Evolutionary conservation across 2,113 vertebrate genomes (phyloP), one percentile per base, ranked within the genome.

Genomic region (Piprites chloris): DNA sequence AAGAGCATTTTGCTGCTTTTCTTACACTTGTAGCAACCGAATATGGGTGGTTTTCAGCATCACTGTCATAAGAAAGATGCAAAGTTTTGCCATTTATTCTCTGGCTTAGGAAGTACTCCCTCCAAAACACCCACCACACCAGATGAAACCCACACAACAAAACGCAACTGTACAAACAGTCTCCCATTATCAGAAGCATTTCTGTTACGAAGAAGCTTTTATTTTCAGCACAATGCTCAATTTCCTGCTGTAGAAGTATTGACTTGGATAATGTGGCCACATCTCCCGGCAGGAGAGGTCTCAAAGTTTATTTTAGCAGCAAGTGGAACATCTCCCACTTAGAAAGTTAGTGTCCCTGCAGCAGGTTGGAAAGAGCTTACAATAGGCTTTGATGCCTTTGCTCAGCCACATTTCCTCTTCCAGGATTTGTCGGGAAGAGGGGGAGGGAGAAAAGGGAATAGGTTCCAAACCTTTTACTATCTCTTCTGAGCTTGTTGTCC

Each of bases 401-500:
- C 97, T 98, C 96, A 98, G 92, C 85, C 97, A 90, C 94, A 96
- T 97, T 98, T 98, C 98, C 98, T 98, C 97, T 97, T 98, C 97
- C 96, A 93, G 95, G 94, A 96, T 97, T 97, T 98, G 96, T 86
- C 91, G 78, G 92, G 94, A 97, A 97, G 81, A 76, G 89, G 93
- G 95, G 96, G 96, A 98, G 98, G 94, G 83, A 42, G 52, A 63
- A 77, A 71, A 95, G 14, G 72, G 76, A 95, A 92, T 30, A 81
- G 68, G 80, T 89, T 93, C 89, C 91, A 78, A 98, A 94, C 89
- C 96, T 88, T 97, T 97, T 90, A 85, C 97, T 98, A 96, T 98
- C 98, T 98, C 96, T 95, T 97, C 97, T 98, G 88, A 96, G 97
- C 97, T 98, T 98, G 98, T 98, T 98, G 97, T 97, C 98, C 97